Evolutionary conservation across 2,888 invertebrate genomes (phyloP).

Genomic region (Coelogynopora nodosa): DNA sequence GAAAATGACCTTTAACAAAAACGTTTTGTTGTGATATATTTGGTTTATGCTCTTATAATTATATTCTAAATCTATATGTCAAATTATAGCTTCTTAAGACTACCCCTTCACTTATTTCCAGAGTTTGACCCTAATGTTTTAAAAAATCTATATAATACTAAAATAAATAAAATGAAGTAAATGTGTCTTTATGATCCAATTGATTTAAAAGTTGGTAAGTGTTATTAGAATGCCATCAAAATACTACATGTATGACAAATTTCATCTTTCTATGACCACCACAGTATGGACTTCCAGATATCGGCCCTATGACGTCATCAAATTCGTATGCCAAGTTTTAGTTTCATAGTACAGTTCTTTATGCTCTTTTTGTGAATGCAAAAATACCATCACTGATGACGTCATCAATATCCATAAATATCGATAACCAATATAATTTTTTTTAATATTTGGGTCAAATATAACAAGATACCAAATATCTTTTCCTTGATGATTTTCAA

Average conservation of each 20-base stretch:
- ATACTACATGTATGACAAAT: background rate
- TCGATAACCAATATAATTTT: conserved; percentile 10
- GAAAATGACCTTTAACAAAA: background rate
- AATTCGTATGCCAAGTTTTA: background rate
- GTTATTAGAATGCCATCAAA: background rate
- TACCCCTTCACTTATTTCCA: too few relatives aligned
- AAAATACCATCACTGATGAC: background rate
- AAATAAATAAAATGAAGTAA: too few relatives aligned
- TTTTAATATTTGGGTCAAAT: background rate
- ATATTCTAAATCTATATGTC: too few relatives aligned
- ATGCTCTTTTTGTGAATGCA: too few relatives aligned
- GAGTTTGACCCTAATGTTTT: too few relatives aligned
- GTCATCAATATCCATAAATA: conserved; percentile 5
- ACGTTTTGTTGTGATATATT: too few relatives aligned
- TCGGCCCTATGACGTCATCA: background rate
- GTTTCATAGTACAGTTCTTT: background rate
- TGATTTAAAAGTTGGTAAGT: background rate
- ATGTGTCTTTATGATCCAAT: too few relatives aligned
- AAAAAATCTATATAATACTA: too few relatives aligned
- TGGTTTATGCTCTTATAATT: too few relatives aligned
- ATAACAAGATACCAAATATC: background rate
- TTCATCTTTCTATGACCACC: background rate
- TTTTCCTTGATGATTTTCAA: background rate
- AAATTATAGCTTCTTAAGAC: too few relatives aligned
- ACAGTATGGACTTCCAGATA: background rate